These are phyloP conservation scores for Girardia tigrina DNA, from an alignment of 2,888 invertebrate genomes.

Conservation along the genomic window DNA sequence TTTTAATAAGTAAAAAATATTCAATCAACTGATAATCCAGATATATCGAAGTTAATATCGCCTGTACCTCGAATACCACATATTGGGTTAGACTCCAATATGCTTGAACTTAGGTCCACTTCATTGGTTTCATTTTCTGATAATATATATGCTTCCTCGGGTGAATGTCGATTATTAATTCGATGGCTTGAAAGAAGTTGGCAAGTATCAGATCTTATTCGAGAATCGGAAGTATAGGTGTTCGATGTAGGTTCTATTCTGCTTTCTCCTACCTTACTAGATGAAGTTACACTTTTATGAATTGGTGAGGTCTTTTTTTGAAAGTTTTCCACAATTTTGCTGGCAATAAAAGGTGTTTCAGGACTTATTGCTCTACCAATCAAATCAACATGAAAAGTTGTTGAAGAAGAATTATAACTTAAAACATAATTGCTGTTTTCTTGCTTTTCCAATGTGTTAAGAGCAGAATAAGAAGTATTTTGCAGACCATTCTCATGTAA, in stretches of 20 bases:
- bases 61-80: not conserved
- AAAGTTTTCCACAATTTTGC: not conserved
- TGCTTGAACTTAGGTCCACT: not conserved
- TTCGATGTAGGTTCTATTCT: not conserved
- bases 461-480: not conserved
- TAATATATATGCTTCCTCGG: not conserved
- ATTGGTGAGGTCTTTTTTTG: not conserved
- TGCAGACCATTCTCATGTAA: not conserved
- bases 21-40: slow-evolving; percentile 10
- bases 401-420: not conserved
- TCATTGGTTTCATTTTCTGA: slow-evolving; percentile 2
- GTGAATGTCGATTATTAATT: not conserved
- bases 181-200: not conserved
- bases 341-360: not conserved
- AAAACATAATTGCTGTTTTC: not conserved
- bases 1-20: too few species aligned
- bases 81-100: not conserved
- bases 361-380: not conserved
- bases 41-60: not conserved
- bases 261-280: not conserved
- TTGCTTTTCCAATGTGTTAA: not conserved
- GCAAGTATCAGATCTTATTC: not conserved
- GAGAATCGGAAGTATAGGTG: not conserved
- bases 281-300: not conserved
- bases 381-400: slow-evolving; percentile 12